Percentiles rank a stretch among this genome's conserved stretches.
Conservation (phyloP, 2,888 invertebrate species). For the Xestia sexstrigata region DNA sequence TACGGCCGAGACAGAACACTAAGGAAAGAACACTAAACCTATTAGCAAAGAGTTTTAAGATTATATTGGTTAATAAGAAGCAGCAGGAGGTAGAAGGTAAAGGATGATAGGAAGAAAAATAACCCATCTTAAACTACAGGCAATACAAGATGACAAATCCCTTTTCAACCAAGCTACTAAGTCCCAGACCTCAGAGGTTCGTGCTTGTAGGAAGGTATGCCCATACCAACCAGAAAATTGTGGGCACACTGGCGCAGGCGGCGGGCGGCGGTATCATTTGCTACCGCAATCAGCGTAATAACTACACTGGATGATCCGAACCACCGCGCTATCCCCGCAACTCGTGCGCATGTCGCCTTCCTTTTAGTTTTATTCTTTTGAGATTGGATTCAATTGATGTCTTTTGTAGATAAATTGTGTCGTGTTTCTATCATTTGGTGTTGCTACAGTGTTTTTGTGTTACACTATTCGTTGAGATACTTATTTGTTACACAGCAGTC, state of each 20-base stretch:
- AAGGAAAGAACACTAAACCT: background rate
- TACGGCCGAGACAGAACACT: background rate
- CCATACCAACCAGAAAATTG: constrained; percentile 55
- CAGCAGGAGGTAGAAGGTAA: background rate
- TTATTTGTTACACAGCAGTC: background rate
- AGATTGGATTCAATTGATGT: constrained; percentile 34
- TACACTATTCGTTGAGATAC: background rate
- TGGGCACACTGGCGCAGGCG: constrained; percentile 37
- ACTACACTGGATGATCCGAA: constrained; percentile 63
- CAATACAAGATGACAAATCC: background rate
- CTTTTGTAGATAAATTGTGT: constrained; percentile 45
- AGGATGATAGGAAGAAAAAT: background rate
- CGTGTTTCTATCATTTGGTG: constrained; percentile 29
- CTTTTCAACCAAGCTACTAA: constrained; percentile 4
- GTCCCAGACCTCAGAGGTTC: constrained; percentile 34
- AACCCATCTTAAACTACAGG: background rate
- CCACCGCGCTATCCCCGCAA: constrained; percentile 52
- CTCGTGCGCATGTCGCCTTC: constrained; percentile 56
- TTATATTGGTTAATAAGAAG: background rate
- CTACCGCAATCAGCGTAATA: constrained; percentile 69
- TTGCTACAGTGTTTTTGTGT: background rate
- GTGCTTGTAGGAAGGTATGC: constrained; percentile 48
- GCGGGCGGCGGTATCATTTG: constrained; percentile 63
- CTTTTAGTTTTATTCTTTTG: constrained; percentile 35
- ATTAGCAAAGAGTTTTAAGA: background rate